phyloP scores from a whole-genome alignment of 1,140 invertebrate genomes.

The Drosophila quadrilineata region DNA sequence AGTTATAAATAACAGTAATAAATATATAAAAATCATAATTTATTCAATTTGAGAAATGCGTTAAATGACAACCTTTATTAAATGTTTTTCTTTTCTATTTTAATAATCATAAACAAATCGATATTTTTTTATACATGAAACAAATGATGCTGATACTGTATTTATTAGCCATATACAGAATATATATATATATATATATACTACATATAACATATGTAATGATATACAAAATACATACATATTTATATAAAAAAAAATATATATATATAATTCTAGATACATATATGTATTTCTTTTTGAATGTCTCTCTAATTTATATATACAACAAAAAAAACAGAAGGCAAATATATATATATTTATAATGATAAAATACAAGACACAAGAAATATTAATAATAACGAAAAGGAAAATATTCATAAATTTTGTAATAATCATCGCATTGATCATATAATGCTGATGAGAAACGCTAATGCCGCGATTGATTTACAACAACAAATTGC shows the following conservation, averaged over 20 bases:
- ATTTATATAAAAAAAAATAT: constrained; percentile 28
- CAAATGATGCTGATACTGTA: constrained; percentile 22
- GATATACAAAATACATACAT: constrained; percentile 35
- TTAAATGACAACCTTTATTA: no score
- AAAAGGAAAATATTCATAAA: no score
- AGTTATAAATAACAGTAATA: no score
- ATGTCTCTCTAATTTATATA: constrained; percentile 61
- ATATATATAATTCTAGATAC: constrained; percentile 20
- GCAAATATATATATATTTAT: constrained; percentile 25
- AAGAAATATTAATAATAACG: no score
- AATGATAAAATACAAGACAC: no score
- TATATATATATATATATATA: constrained; percentile 30
- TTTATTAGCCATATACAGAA: constrained; percentile 28
- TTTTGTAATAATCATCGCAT: constrained; percentile 31
- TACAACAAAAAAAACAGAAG: constrained; percentile 12
- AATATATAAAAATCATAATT: no score
- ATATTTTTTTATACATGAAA: constrained; percentile 1
- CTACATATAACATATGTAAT: constrained; percentile 14
- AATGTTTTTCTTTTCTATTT: no score
- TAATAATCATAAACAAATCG: not conserved
- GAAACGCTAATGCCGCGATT: not conserved
- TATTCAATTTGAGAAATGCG: no score
- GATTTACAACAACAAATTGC: constrained; percentile 39
- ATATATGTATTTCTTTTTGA: constrained; percentile 50
- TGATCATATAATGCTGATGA: constrained; percentile 11